Evolutionary conservation across 2,797 vertebrate genomes (phyloP), one percentile per base, ranked within the genome.

Genomic region (Pogonophryne albipinna): DNA sequence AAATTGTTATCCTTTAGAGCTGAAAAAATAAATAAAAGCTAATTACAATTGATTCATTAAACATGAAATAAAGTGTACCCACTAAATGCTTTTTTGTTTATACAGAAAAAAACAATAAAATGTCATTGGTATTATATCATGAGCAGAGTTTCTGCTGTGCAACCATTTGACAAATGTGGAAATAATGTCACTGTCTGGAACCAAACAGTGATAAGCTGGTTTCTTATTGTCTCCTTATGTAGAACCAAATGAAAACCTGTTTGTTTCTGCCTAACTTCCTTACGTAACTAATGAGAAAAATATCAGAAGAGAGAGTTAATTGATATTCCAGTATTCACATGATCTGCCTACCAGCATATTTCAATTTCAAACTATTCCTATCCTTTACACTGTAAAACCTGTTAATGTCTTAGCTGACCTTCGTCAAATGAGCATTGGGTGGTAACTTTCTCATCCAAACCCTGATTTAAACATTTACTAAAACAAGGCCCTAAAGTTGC

Each of bases 1-100:
- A 14, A 64, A 1, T 3, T 58, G 11, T 53, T 27, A 13, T 61
- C 62, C 9, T 63, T 44, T 10, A 0, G 49, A 15, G 14, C 15
- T 45, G 16, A 44, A 55, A 63, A n/a, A 68, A 53, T 59, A 16
- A 20, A 73, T 60, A 60, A 71, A 51, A 74, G 3, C 41, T 34
- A 19, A 27, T 49, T 31, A 42, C 66, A 45, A 9, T 44, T 27
- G n/a, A 63, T 51, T 49, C 34, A 17, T n/a, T 72, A 20, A 34
- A 64, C 46, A 27, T 27, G 23, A 27, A 27, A 27, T 27, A 27
- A 27, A 27, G 23, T 27, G 23, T 27, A 4, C 23, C 23, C 23
- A 27, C 23, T 27, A 27, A 27, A 27, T 4, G 3, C 23, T 27
- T 27, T 23, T 27, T 27, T 27, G 23, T 27, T 27, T 27, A 27